Conservation (phyloP, 2,113 vertebrate genomes). For the Strigops habroptila region DNA sequence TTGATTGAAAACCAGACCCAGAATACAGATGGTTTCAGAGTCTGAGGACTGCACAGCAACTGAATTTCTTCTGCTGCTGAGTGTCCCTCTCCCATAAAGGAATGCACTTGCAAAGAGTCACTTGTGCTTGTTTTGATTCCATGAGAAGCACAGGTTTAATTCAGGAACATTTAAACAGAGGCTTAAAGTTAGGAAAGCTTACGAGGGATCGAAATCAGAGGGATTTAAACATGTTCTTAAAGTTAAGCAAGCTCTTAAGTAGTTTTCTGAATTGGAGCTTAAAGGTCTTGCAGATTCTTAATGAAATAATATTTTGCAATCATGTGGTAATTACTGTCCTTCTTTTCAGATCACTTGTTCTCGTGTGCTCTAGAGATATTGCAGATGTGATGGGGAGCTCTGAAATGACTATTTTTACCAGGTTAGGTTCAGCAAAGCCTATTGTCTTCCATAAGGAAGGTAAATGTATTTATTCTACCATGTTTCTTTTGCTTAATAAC, state of each 20-base stretch:
- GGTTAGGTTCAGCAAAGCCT: constrained; percentile 26
- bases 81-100: not conserved
- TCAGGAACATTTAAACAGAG: not conserved
- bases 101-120: not conserved
- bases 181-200: not conserved
- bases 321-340: not conserved
- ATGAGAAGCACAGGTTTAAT: not conserved
- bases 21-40: not conserved
- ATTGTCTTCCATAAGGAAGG: constrained; percentile 5
- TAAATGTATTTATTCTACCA: constrained; percentile 3
- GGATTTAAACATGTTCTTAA: not conserved
- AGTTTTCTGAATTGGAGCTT: not conserved
- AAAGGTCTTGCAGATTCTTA: not conserved
- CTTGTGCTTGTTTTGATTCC: not conserved
- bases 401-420: constrained; percentile 42
- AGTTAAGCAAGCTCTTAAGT: not conserved
- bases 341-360: constrained; percentile 58
- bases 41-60: not conserved
- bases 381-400: not conserved
- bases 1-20: not conserved
- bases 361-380: constrained; percentile 57
- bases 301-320: not conserved
- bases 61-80: not conserved
- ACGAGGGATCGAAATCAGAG: not conserved
- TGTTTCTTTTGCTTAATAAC: not conserved